phyloP scores from a whole-genome alignment of 2,113 vertebrate genomes.

The Ginglymostoma cirratum region DNA sequence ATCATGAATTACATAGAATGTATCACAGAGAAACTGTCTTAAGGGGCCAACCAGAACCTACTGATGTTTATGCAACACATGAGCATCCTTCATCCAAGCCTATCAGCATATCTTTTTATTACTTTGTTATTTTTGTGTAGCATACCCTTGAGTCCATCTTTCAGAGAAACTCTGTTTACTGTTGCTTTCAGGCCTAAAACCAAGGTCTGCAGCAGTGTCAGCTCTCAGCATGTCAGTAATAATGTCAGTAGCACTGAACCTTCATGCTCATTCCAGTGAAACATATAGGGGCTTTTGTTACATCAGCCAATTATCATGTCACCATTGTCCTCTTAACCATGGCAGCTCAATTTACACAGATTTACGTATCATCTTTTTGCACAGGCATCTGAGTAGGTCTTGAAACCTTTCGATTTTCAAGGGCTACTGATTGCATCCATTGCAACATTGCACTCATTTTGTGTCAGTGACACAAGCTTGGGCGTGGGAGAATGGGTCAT shows the following conservation, averaged over 20 bases:
- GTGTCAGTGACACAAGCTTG: no score
- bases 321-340: neutral
- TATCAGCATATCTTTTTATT: neutral
- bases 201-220: neutral
- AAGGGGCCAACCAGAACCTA: neutral
- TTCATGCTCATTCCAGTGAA: no score
- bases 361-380: no score
- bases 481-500: no score
- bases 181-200: neutral
- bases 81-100: neutral
- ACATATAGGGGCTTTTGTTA: neutral
- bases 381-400: no score
- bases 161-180: neutral
- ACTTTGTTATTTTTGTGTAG: neutral
- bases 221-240: neutral
- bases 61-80: neutral
- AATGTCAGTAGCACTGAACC: no score
- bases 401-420: no score
- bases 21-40: neutral
- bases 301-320: neutral
- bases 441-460: neutral
- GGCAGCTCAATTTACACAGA: no score
- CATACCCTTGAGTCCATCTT: neutral
- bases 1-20: neutral
- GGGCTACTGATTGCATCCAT: neutral